Evolutionary conservation across 2,113 vertebrate species (phyloP), one percentile per base, ranked within the genome.

Genomic region (Nettapus auritus): DNA sequence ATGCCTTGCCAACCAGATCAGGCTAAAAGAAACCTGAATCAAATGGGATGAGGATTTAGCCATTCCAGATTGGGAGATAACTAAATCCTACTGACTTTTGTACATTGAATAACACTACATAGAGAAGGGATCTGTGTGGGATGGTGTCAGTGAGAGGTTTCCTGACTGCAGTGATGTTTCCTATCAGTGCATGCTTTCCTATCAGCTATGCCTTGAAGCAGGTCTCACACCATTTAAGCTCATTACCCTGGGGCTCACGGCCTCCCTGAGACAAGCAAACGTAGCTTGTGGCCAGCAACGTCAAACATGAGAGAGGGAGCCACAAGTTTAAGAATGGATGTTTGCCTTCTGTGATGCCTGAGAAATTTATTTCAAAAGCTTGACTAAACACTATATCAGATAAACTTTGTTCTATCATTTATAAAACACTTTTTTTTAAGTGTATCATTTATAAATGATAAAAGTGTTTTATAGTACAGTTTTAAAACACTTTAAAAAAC

Each of bases 201-300:
- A 48, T 48, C 80, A 81, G 28, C n/a, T 82, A 4, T 60, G 50
- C 87, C 59, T 91, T 52, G 25, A 82, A 92, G 89, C 62, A 80
- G 67, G 78, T 95, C 87, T 93, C 75, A 88, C 31, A 31, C 63
- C 75, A 46, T 62, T 80, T 94, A 86, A 91, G 63, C n/a, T 95
- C 70, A 21, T 82, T 89, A 74, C 67, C 40, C 67, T 85, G 67
- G 78, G 71, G 81, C 63, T 95, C 78, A 69, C 19, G 28, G 75
- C 31, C 67, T 95, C 53, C 50, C 63, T 46, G 36, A 89, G 78
- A 91, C 53, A 77, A 86, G 44, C 8, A 85, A 91, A 85, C 50
- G 26, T 53, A 85, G 11, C 74, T 73, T 62, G 28, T 85, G 78
- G 87, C 50, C 75, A 91, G 25, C 57, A 66, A 8, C 17, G 13